These are phyloP conservation scores for Narcine bancroftii DNA, from an alignment of 2,113 vertebrate genomes.

Conservation along the genomic window DNA sequence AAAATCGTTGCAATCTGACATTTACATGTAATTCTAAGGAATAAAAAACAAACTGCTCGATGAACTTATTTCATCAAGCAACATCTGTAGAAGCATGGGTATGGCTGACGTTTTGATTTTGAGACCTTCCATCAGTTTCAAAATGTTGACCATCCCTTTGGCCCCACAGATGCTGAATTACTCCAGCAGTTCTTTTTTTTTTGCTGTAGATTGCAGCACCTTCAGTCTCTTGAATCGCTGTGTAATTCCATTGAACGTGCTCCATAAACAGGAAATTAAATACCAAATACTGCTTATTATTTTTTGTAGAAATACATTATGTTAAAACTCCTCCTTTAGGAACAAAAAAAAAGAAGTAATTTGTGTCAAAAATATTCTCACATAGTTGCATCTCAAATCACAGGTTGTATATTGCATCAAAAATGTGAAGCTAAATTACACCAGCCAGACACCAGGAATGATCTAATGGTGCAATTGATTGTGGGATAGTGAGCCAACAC, in stretches of 20 bases:
- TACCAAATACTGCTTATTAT: not conserved
- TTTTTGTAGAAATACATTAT: not conserved
- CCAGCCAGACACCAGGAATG: not conserved
- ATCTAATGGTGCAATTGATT: not conserved
- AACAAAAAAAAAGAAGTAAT: not conserved
- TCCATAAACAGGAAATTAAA: not conserved
- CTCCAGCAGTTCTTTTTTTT: too few relatives aligned
- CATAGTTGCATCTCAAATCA: not conserved
- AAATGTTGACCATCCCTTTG: too few relatives aligned
- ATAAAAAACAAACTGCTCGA: too few relatives aligned
- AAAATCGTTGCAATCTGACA: slow-evolving; percentile 13
- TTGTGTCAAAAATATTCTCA: not conserved
- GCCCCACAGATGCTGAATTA: too few relatives aligned
- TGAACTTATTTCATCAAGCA: too few relatives aligned
- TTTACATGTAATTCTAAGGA: not conserved
- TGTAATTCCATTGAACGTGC: too few relatives aligned
- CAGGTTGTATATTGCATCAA: not conserved
- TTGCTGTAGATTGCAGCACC: too few relatives aligned
- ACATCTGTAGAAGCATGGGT: too few relatives aligned
- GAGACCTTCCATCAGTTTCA: too few relatives aligned
- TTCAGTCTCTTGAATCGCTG: too few relatives aligned
- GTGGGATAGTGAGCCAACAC: too few relatives aligned
- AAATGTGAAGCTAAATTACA: not conserved
- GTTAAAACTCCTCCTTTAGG: not conserved
- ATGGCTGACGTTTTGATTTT: too few relatives aligned